Conservation (phyloP, 2,888 invertebrate genomes). For the Isoperla grammatica region DNA sequence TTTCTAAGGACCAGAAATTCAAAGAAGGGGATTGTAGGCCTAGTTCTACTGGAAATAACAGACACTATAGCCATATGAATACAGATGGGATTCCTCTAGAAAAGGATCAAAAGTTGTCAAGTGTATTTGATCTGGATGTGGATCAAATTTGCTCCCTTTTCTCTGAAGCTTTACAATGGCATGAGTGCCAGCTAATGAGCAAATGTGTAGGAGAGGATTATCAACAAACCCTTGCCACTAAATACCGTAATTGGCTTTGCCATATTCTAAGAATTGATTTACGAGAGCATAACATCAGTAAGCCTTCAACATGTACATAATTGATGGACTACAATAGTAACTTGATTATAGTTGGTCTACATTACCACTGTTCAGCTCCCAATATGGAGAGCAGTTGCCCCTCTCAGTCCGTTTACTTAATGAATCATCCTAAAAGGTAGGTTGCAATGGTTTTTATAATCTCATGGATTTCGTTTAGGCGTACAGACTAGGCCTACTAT, state of each 20-base stretch:
- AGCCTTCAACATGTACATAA: no score
- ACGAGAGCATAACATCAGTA: no score
- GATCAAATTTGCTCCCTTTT: not conserved
- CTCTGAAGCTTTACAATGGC: constrained; percentile 2
- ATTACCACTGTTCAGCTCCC: no score
- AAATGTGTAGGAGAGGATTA: constrained; percentile 16
- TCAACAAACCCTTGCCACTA: constrained; percentile 22
- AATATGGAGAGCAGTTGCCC: no score
- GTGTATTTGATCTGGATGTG: not conserved
- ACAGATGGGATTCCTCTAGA: constrained; percentile 20
- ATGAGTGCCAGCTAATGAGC: constrained; percentile 16
- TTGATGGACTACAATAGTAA: no score
- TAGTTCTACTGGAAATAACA: not conserved
- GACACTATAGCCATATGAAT: constrained; percentile 11
- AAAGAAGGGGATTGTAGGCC: no score
- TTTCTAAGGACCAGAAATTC: not conserved
- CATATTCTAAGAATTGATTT: not conserved
- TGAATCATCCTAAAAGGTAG: no score
- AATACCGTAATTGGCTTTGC: constrained; percentile 25
- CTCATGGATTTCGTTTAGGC: no score
- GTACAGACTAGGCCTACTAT: no score
- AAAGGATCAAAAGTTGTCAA: constrained; percentile 21
- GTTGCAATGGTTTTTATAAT: no score
- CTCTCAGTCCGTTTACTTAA: no score
- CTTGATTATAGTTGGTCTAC: no score